Evolutionary conservation across 64 coral and sea anemone species (phyloP), one percentile per base, ranked within the genome.

Genomic region (Acropora tenuis): DNA sequence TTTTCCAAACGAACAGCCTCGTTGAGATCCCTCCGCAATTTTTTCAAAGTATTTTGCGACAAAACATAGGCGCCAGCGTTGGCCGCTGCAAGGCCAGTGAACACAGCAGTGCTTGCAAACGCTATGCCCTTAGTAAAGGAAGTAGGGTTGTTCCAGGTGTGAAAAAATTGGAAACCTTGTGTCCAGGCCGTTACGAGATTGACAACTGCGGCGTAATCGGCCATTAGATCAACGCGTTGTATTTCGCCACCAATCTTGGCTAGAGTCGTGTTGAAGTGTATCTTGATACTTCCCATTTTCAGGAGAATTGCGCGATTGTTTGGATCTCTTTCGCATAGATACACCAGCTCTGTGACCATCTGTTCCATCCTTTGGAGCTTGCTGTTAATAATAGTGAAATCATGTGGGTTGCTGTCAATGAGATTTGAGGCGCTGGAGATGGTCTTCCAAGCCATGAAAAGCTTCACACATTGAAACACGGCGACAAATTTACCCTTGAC

Each of bases 1-100:
- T 81, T 47, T 73, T 91, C 59, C 1, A 95, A 77, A 80, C 77
- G 84, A 8, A 82, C 44, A 13, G 77, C 82, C 58, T 95, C 93
- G 4, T 55, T n/a, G 45, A 95, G 83, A 91, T 95, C 93, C 47
- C 86, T 95, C 60, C 93, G 83, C 75, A 95, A 47, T 17, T 95
- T 84, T 6, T 69, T 74, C 63, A 95, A 42, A 61, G 90, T 88
- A 3, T 91, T 83, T 50, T 43, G 75, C 9, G 93, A 87, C 41
- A 95, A 50, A 60, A 57, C 58, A 50, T 82, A 95, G 12, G 73
- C 59, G 61, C 12, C 78, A 2, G 43, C 42, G 69, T 91, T 88
- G 18, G 50, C 89, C 8, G 2, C 83, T 0, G 65, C 94, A 41
- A 95, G 69, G 8, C 41, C 58, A 11, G 77, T 4, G 40, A 88